These are phyloP conservation scores for Laupala kohalensis DNA, from an alignment of 1,140 invertebrate genomes.

Conservation along the genomic window DNA sequence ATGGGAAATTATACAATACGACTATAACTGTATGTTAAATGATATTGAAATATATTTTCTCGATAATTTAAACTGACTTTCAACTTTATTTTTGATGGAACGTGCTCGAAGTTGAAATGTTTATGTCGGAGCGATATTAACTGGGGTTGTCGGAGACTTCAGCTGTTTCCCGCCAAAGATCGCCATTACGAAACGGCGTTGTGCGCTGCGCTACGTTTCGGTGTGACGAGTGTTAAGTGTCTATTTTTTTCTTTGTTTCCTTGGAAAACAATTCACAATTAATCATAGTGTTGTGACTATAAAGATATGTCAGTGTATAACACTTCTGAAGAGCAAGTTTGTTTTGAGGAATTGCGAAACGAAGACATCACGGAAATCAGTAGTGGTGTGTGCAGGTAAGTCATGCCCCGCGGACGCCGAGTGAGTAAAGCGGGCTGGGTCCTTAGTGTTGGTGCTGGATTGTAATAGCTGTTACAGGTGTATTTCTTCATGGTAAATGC, in stretches of 20 bases:
- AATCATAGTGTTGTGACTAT: constrained; percentile 8
- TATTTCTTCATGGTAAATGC: too few species aligned
- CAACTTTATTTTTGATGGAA: background rate
- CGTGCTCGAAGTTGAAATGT: constrained; percentile 4
- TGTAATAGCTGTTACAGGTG: too few species aligned
- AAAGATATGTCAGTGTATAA: constrained; percentile 13
- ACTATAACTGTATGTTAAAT: constrained; percentile 1
- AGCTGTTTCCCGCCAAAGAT: constrained; percentile 53
- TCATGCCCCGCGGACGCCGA: constrained; percentile 8
- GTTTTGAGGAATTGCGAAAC: constrained; percentile 9
- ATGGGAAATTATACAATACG: background rate
- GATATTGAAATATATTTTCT: background rate
- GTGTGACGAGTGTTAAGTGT: constrained; percentile 5
- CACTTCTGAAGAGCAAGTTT: constrained; percentile 8
- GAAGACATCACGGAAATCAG: constrained; percentile 9
- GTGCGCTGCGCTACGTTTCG: constrained; percentile 5
- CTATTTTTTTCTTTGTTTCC: constrained; percentile 8
- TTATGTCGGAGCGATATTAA: constrained; percentile 6
- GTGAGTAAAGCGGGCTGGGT: constrained; percentile 9
- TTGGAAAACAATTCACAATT: constrained; percentile 5
- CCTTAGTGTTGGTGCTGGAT: background rate
- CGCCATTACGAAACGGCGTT: constrained; percentile 40
- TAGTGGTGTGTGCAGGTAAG: constrained; percentile 14
- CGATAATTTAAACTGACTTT: background rate
- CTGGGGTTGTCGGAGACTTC: constrained; percentile 25